These are phyloP conservation scores for Bungarus multicinctus DNA, from an alignment of 2,113 vertebrate species.

Conservation along the genomic window DNA sequence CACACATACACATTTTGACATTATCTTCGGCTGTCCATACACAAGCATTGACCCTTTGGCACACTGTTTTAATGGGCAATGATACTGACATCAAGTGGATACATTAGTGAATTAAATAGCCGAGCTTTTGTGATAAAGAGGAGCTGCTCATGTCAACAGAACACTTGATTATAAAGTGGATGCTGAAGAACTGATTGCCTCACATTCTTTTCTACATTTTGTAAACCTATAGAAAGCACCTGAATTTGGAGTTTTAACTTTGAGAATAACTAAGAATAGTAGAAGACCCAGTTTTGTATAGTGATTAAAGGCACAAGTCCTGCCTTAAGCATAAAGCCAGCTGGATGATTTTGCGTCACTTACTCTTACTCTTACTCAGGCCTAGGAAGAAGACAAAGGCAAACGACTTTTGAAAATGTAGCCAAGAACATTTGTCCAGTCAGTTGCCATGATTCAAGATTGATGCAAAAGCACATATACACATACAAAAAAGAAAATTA, in stretches of 20 bases:
- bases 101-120: constrained; percentile 56
- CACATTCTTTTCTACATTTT: background rate
- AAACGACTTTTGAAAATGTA: background rate
- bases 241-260: background rate
- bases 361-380: background rate
- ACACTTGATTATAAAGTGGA: constrained; percentile 23
- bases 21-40: background rate
- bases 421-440: background rate
- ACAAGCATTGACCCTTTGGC: constrained; percentile 43
- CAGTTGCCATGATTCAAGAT: background rate
- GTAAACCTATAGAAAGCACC: background rate
- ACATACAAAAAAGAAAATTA: background rate
- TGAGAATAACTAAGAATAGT: background rate
- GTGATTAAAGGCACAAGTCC: background rate
- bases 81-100: constrained; percentile 67
- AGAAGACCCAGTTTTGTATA: background rate
- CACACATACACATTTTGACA: background rate
- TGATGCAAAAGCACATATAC: background rate
- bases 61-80: constrained; percentile 55
- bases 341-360: background rate
- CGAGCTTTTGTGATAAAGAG: constrained; percentile 5
- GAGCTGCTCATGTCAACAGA: constrained; percentile 40
- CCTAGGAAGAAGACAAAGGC: background rate
- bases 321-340: background rate
- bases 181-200: background rate